Percentiles rank a stretch among this genome's conserved stretches.
Conservation (phyloP, 2,888 invertebrate species). For the Andrena flavipes region DNA sequence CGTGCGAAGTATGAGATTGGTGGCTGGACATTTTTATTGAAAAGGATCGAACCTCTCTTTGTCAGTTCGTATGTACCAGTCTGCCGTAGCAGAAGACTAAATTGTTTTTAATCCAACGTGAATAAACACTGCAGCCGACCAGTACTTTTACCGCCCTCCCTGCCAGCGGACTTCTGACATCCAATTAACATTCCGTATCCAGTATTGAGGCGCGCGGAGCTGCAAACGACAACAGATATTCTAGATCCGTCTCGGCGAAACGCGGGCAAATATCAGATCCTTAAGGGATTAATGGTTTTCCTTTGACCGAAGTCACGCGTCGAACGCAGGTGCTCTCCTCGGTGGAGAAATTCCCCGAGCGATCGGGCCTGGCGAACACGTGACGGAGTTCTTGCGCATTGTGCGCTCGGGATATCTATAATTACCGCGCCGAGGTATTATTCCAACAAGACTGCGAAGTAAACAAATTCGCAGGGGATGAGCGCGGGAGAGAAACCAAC, state of each 20-base stretch:
- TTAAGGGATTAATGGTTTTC: neutral
- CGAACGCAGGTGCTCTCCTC: neutral
- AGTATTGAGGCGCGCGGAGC: too few relatives aligned
- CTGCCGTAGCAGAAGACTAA: too few relatives aligned
- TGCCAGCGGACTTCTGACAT: too few relatives aligned
- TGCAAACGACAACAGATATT: too few relatives aligned
- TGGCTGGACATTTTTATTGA: too few relatives aligned
- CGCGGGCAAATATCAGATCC: neutral
- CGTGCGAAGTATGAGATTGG: too few relatives aligned
- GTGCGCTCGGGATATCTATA: constrained; percentile 70
- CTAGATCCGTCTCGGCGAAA: neutral
- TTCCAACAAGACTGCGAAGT: constrained; percentile 75
- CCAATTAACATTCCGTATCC: too few relatives aligned
- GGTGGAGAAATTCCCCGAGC: neutral
- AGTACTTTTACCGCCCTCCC: too few relatives aligned
- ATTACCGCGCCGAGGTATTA: constrained; percentile 73
- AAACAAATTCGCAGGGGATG: constrained; percentile 69
- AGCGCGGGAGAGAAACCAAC: constrained; percentile 23
- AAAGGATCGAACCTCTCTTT: too few relatives aligned
- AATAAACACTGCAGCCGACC: too few relatives aligned
- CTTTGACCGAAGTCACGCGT: neutral
- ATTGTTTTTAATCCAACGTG: too few relatives aligned
- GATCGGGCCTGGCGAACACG: constrained; percentile 39
- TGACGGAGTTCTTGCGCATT: constrained; percentile 56
- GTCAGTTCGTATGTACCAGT: too few relatives aligned